Conservation (phyloP, 2,113 vertebrate species). For the Brachionichthys hirsutus region DNA sequence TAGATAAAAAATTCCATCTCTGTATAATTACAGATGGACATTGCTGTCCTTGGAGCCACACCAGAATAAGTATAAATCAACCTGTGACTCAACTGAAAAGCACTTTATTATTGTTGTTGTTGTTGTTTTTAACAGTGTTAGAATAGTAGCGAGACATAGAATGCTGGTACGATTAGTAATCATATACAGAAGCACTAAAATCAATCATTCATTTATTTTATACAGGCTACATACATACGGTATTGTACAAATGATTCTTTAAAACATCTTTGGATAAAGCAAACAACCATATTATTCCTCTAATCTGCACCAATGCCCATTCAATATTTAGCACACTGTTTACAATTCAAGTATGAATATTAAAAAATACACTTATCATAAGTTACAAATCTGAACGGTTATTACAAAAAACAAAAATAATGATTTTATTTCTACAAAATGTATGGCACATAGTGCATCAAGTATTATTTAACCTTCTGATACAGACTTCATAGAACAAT, state of each 20-base stretch:
- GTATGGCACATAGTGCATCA: conserved; percentile 90
- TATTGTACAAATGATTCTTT: conserved; percentile 64
- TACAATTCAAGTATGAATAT: conserved; percentile 80
- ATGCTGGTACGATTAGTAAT: conserved; percentile 63
- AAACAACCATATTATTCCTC: conserved; percentile 61
- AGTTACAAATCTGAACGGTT: conserved; percentile 73
- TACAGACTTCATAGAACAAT: conserved; percentile 87
- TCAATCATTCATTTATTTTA: conserved; percentile 60
- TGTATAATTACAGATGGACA: no score
- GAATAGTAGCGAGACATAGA: conserved; percentile 66
- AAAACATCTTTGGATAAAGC: conserved; percentile 80
- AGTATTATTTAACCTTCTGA: conserved; percentile 85
- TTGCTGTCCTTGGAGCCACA: no score
- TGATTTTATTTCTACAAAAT: conserved; percentile 72
- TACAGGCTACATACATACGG: conserved; percentile 61
- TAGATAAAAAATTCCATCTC: no score
- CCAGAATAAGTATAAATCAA: no score
- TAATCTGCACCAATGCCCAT: conserved; percentile 64
- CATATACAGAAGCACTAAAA: conserved; percentile 71
- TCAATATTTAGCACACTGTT: conserved; percentile 67
- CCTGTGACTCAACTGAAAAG: conserved; percentile 29
- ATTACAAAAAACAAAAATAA: conserved; percentile 58
- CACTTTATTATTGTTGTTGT: conserved; percentile 64
- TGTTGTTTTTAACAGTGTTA: conserved; percentile 63
- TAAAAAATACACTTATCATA: conserved; percentile 73